These are phyloP conservation scores for Jaculus jaculus DNA, from an alignment of 2,113 vertebrate genomes.

Conservation along the genomic window DNA sequence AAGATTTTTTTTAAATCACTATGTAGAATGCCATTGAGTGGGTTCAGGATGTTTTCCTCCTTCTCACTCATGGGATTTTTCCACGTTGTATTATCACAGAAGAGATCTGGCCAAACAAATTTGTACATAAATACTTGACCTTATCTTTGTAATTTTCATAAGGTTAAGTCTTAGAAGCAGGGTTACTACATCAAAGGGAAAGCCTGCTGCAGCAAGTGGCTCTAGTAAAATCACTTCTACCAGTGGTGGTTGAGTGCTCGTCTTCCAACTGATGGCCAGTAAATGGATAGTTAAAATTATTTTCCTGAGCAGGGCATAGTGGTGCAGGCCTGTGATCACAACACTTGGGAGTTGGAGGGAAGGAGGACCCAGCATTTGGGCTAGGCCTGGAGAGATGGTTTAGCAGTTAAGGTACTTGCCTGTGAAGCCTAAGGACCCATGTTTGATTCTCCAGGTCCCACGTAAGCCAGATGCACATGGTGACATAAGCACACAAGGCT, in stretches of 20 bases:
- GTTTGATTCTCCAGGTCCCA: too few species aligned
- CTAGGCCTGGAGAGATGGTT: too few species aligned
- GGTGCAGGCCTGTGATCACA: not conserved
- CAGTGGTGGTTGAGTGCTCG: not conserved
- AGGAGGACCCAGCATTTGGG: too few species aligned
- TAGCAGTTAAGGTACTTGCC: too few species aligned
- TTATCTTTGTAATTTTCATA: conserved; percentile 40
- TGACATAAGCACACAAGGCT: too few species aligned
- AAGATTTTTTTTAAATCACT: not conserved
- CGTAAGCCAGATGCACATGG: too few species aligned
- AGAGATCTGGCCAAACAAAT: conserved; percentile 20
- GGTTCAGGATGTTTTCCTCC: conserved; percentile 18
- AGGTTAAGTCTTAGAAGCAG: not conserved
- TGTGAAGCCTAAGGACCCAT: too few species aligned
- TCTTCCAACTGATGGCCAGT: not conserved
- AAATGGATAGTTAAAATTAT: not conserved
- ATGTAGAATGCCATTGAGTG: not conserved
- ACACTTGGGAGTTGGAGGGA: not conserved
- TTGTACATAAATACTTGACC: conserved; percentile 16
- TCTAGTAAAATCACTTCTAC: conserved; percentile 12
- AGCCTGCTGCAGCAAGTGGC: not conserved
- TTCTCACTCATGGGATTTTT: not conserved
- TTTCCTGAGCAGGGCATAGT: not conserved
- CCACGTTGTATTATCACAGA: not conserved
- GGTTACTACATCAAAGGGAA: conserved; percentile 5